Evolutionary conservation across 23 tunicate genomes (phyloP).

Genomic region (Botrylloides violaceus): DNA sequence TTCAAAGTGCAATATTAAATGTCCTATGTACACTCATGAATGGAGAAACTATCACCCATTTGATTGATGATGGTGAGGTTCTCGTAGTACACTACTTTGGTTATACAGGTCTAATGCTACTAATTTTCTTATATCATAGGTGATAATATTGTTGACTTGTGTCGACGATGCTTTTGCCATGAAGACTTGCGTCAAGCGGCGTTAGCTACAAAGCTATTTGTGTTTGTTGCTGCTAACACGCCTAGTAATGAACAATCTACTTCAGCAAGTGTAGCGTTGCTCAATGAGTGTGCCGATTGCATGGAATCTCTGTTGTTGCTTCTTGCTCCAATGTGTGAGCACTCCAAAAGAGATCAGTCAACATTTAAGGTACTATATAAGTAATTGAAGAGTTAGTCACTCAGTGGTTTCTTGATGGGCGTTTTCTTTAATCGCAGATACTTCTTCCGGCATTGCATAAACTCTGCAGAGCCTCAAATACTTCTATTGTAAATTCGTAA

Average conservation of each 20-base stretch:
- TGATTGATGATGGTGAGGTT: constrained; percentile 14
- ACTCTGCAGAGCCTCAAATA: constrained; percentile 19
- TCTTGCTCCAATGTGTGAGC: constrained; percentile 48
- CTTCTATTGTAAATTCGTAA: constrained; percentile 1
- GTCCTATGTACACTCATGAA: constrained; percentile 48
- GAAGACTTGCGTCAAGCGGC: constrained; percentile 64
- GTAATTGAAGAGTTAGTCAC: no score
- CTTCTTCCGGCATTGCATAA: constrained; percentile 34
- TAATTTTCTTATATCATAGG: constrained; percentile 17
- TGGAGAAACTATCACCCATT: constrained; percentile 11
- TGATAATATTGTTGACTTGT: constrained; percentile 37
- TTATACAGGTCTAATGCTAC: not conserved
- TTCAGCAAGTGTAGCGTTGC: not conserved
- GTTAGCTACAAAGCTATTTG: constrained; percentile 44
- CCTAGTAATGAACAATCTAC: constrained; percentile 4
- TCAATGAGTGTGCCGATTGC: constrained; percentile 47
- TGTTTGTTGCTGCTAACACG: constrained; percentile 29
- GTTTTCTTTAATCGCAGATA: constrained; percentile 28
- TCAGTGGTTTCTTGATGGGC: not conserved
- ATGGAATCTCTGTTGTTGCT: constrained; percentile 46
- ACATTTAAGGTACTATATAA: constrained; percentile 48
- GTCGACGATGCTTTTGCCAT: constrained; percentile 52
- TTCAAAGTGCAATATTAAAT: constrained; percentile 46
- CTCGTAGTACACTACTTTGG: not conserved
- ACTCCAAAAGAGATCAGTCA: constrained; percentile 24